phyloP scores from a whole-genome alignment of 2,888 invertebrate genomes.

The Lasioglossum marginatum region DNA sequence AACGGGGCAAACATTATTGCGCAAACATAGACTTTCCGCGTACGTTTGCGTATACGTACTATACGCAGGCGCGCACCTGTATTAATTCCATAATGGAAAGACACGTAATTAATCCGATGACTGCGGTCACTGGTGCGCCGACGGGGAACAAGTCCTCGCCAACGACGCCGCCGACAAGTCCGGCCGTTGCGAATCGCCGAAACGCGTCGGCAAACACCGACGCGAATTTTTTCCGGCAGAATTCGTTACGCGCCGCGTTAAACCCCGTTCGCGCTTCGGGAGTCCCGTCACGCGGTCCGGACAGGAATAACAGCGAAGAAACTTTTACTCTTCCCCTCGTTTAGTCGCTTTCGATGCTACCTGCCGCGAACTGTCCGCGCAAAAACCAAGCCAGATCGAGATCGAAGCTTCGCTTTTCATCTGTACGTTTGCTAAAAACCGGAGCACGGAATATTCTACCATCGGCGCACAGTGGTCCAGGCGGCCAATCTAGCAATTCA shows the following conservation, averaged over 20 bases:
- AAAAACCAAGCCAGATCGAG: neutral
- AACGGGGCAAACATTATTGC: constrained; percentile 62
- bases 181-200: constrained; percentile 14
- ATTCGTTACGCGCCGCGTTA: neutral
- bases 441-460: neutral
- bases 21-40: constrained; percentile 58
- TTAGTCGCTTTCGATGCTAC: neutral
- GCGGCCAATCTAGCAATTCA: too few species aligned
- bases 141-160: constrained; percentile 19
- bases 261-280: neutral
- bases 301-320: constrained; percentile 3
- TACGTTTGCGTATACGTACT: neutral
- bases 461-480: too few species aligned
- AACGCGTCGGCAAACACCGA: neutral
- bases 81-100: constrained; percentile 69
- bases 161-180: neutral
- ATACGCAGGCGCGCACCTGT: constrained; percentile 21
- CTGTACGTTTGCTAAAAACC: neutral
- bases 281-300: neutral
- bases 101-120: constrained; percentile 67
- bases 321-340: neutral
- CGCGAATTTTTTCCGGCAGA: constrained; percentile 9
- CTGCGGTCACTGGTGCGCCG: constrained; percentile 39
- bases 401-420: neutral
- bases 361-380: neutral